Conservation (phyloP, 1,140 invertebrate genomes). For the Pomphorhynchus laevis region DNA sequence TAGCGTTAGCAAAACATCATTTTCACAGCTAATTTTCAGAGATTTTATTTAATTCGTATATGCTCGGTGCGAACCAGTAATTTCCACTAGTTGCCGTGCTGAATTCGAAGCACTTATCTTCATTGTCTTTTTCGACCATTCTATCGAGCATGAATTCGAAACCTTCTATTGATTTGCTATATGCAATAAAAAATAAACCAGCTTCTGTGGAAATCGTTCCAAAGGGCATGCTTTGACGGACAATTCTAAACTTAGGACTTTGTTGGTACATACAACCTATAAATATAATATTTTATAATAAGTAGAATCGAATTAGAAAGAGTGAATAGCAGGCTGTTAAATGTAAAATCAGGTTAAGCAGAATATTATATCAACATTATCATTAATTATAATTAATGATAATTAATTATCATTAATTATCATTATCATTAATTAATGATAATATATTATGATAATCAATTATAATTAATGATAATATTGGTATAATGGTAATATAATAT, state of each 20-base stretch:
- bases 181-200: constrained; percentile 18
- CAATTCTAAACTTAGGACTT: constrained; percentile 15
- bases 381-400: too few species aligned
- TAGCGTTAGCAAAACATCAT: too few species aligned
- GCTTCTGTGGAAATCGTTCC: constrained; percentile 13
- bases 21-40: too few species aligned
- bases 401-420: too few species aligned
- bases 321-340: too few species aligned
- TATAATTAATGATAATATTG: too few species aligned
- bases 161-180: constrained; percentile 14
- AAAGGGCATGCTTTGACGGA: constrained; percentile 17
- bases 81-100: too few species aligned
- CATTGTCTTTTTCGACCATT: constrained; percentile 16
- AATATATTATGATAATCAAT: neutral
- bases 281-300: neutral
- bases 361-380: neutral
- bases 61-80: too few species aligned
- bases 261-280: constrained; percentile 15
- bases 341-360: too few species aligned
- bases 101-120: too few species aligned
- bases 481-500: too few species aligned
- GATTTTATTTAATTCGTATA: too few species aligned
- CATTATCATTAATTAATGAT: neutral
- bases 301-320: neutral
- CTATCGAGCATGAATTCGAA: constrained; percentile 17